Percentiles rank a stretch among this genome's conserved stretches.
Evolutionary conservation across 2,888 invertebrate genomes (phyloP).

Genomic region (Habroteleia sp.): DNA sequence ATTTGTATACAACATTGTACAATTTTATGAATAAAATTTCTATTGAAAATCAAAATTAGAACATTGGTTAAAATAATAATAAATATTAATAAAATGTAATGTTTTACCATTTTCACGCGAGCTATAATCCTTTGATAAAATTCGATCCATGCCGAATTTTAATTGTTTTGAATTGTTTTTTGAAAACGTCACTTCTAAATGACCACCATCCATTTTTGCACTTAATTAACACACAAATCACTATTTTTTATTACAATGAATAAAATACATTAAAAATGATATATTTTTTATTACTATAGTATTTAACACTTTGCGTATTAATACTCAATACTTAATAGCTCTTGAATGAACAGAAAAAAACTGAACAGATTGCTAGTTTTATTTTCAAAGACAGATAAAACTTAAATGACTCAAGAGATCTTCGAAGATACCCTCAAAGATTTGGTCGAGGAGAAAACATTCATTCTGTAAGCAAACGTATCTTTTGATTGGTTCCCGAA

Average conservation of each 20-base stretch:
- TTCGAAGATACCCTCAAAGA: constrained; percentile 44
- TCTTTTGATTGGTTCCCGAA: constrained; percentile 70
- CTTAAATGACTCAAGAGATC: constrained; percentile 40
- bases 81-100: neutral
- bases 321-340: constrained; percentile 4
- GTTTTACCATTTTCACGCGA: constrained; percentile 12
- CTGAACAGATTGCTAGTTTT: constrained; percentile 3
- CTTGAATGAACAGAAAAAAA: constrained; percentile 12
- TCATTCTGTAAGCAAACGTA: constrained; percentile 42
- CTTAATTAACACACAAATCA: too few species aligned
- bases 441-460: constrained; percentile 54
- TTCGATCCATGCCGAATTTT: constrained; percentile 88
- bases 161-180: constrained; percentile 68
- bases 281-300: too few species aligned
- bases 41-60: too few species aligned
- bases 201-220: constrained; percentile 61
- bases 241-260: too few species aligned
- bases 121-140: constrained; percentile 83
- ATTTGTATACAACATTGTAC: too few species aligned
- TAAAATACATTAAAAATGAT: too few species aligned
- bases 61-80: too few species aligned
- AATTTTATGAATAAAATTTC: too few species aligned
- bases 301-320: too few species aligned
- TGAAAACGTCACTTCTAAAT: constrained; percentile 56
- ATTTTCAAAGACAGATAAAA: constrained; percentile 35